Evolutionary conservation across 2,797 vertebrate species (phyloP), one percentile per base, ranked within the genome.

Genomic region (Darevskia nairensis): DNA sequence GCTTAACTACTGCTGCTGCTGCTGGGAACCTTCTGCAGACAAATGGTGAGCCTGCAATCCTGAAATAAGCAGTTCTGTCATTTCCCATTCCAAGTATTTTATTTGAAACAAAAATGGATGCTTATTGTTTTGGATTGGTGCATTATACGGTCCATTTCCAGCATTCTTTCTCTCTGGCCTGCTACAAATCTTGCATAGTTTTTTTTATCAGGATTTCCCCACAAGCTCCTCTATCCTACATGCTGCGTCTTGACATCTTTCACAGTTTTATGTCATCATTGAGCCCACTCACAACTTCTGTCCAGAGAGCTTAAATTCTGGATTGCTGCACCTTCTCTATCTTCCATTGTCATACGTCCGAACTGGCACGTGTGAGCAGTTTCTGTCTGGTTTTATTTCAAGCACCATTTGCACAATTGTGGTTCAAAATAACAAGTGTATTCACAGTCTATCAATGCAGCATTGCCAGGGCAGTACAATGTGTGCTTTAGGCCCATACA

Each of bases 381-480:
- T 90, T 90, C 80, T 66, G 61, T 93, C 86, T 21, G 55, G 19
- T 61, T 44, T 35, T 29, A 72, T 74, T 46, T 85, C 8, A 44
- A 85, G 80, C 78, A 91, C 91, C 72, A 93, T 95, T 94, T 94
- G 91, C 90, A 91, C 92, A 29, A 90, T 94, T 94, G 92, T 95
- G 35, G 85, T 89, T 88, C 77, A 83, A 86, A 89, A 95, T 93
- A 95, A 94, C 91, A 90, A 88, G 84, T 89, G 25, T 78, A 84
- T 90, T 95, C 77, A 86, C 32, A 86, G 92, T 96, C 68, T 15
- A 64, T 86, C 89, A 78, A 87, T 91, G 27, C 46, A 90, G n/a
- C 68, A 71, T 93, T 90, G 32, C 86, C 89, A 91, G 89, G 92
- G 85, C 89, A 84, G 82, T 90, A 88, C 86, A 84, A 90, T 91